Evolutionary conservation across 1,140 invertebrate genomes (phyloP), one percentile per base, ranked within the genome.

Genomic region (Brachionus plicatilis): DNA sequence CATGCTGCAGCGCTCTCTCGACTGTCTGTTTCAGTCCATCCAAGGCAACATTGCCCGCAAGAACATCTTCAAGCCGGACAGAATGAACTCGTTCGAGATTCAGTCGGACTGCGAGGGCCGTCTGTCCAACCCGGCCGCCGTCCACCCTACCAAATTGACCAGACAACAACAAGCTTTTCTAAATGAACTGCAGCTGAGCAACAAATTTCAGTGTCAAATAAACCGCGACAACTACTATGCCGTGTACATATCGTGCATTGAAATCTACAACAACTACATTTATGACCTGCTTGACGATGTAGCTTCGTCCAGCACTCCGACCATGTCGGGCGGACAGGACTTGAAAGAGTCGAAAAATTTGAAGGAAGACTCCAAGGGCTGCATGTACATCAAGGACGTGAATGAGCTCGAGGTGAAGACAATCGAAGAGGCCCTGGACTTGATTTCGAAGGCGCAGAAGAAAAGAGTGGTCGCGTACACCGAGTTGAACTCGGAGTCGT

Each of bases 181-280:
- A 11, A 76, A 80, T 24, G 50, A 80, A 8, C n/a, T 80, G 9
- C 76, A 80, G 29, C 37, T 60, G 8, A 50, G 33, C 11, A 50
- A 66, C 41, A 60, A 47, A 56, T 50, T 53, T 33, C 17, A 29
- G 6, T 53, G 68, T 84, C 29, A 50, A 29, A 60, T 68, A 85
- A 85, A 50, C 27, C 43, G 27, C 17, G 85, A 86, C 20, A 84
- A 85, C 56, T 86, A 79, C 12, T 91, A 88, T 79, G 92, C 94
- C 27, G 94, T 99, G 5, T 99, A 99, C 91, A 92, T 99, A 5
- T 96, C 95, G 3, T 99, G 97, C 88, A 92, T 97, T 84, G 97
- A 99, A 90, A 95, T 99, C 87, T 99, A 99, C 89, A 99, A 99
- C 88, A 98, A 99, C 87, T 94, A 93, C 88, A 94, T 98, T 7